Conservation (phyloP, 2,888 invertebrate species). For the Auanema freiburgensis region DNA sequence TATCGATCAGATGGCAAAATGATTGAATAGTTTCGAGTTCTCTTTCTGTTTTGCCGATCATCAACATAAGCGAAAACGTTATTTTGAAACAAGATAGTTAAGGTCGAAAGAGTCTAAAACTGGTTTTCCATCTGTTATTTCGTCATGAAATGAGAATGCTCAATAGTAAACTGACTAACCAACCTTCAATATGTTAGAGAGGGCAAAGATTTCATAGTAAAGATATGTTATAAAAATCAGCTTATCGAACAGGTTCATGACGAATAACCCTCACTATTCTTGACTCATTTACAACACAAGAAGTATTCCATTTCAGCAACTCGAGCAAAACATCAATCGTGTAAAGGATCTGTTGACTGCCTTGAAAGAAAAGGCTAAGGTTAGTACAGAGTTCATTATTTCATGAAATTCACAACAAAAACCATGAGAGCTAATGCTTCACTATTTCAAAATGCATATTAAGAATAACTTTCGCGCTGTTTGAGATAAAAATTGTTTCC, state of each 20-base stretch:
- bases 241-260: slow-evolving; percentile 1
- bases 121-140: too few relatives aligned
- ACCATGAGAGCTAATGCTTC: too few relatives aligned
- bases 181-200: too few relatives aligned
- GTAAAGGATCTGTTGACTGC: slow-evolving; percentile 45
- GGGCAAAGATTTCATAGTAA: too few relatives aligned
- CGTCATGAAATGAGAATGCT: too few relatives aligned
- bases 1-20: too few relatives aligned
- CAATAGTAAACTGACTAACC: too few relatives aligned
- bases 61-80: not conserved
- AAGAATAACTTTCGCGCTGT: too few relatives aligned
- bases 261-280: not conserved
- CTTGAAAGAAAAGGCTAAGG: slow-evolving; percentile 45
- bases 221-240: slow-evolving; percentile 2
- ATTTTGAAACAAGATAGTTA: too few relatives aligned
- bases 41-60: not conserved
- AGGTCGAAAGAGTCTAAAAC: too few relatives aligned
- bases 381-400: not conserved
- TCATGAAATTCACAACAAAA: not conserved
- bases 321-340: slow-evolving; percentile 44
- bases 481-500: too few relatives aligned
- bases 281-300: not conserved
- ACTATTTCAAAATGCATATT: too few relatives aligned
- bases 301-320: slow-evolving; percentile 24
- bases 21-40: not conserved